These are phyloP conservation scores for Lepidurus packardi DNA, from an alignment of 1,140 invertebrate species.

Conservation along the genomic window DNA sequence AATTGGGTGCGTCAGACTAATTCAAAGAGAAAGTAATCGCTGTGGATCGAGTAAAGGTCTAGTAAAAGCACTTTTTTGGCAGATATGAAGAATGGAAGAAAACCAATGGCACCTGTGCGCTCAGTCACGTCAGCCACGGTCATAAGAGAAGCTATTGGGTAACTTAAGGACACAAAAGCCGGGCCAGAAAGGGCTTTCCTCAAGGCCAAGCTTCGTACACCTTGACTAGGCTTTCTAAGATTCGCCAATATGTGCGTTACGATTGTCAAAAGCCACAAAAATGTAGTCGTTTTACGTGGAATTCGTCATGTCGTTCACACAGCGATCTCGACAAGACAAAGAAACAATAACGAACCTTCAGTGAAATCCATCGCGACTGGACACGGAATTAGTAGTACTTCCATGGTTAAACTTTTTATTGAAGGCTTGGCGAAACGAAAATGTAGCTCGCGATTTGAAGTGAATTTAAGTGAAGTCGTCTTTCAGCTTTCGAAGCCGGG, in stretches of 20 bases:
- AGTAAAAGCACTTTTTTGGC: not conserved
- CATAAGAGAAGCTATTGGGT: not conserved
- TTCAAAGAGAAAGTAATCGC: not conserved
- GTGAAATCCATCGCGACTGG: constrained; percentile 24
- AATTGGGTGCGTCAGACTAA: not conserved
- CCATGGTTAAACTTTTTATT: not conserved
- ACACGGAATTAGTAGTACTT: constrained; percentile 13
- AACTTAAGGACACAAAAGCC: not conserved
- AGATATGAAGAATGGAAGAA: not conserved
- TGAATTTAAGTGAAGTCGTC: no score
- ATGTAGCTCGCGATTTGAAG: not conserved
- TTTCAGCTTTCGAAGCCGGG: not conserved
- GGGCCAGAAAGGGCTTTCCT: not conserved
- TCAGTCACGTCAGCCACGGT: not conserved
- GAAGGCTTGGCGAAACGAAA: not conserved
- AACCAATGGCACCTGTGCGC: not conserved
- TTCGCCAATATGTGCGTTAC: not conserved
- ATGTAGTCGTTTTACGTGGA: not conserved
- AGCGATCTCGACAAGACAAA: not conserved
- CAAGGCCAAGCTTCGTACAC: not conserved
- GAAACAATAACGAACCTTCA: constrained; percentile 17
- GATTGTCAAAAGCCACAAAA: not conserved
- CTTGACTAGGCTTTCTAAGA: not conserved
- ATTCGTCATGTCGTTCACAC: not conserved
- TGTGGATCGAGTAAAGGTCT: not conserved